Evolutionary conservation across 2,888 invertebrate species (phyloP).

Genomic region (Drosophila quinaria): DNA sequence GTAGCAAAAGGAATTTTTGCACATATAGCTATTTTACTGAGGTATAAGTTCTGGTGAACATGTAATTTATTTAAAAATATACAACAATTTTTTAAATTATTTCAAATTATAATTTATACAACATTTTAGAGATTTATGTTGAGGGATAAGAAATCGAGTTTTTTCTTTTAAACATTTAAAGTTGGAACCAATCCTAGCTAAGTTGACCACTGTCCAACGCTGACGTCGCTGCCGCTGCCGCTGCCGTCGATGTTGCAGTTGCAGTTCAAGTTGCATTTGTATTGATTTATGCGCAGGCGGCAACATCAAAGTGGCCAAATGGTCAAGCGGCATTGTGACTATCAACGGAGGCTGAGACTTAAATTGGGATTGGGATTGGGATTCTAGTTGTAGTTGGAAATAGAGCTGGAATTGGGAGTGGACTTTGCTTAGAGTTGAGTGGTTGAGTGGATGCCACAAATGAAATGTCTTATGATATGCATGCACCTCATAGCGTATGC

Average conservation of each 20-base stretch:
- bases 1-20: no score
- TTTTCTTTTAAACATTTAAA: background rate
- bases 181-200: background rate
- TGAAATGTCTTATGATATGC: slow-evolving; percentile 45
- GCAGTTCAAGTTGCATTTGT: slow-evolving; percentile 49
- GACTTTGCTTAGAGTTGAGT: background rate
- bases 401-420: slow-evolving; percentile 21
- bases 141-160: no score
- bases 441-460: slow-evolving; percentile 22
- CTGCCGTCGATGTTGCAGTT: background rate
- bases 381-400: slow-evolving; percentile 1
- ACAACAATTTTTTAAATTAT: no score
- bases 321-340: slow-evolving; percentile 41
- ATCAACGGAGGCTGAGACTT: slow-evolving; percentile 21
- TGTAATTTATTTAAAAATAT: no score
- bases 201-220: slow-evolving; percentile 2
- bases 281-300: slow-evolving; percentile 78
- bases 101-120: no score
- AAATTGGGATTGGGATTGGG: slow-evolving; percentile 19
- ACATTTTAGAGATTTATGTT: no score
- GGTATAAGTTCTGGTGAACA: no score
- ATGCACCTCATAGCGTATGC: slow-evolving; percentile 60
- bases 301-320: slow-evolving; percentile 57
- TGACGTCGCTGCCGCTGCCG: slow-evolving; percentile 12
- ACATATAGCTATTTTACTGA: no score